Percentiles rank a stretch among this genome's conserved stretches.
Evolutionary conservation across 2,888 invertebrate species (phyloP).

Genomic region (Diogma glabrata): DNA sequence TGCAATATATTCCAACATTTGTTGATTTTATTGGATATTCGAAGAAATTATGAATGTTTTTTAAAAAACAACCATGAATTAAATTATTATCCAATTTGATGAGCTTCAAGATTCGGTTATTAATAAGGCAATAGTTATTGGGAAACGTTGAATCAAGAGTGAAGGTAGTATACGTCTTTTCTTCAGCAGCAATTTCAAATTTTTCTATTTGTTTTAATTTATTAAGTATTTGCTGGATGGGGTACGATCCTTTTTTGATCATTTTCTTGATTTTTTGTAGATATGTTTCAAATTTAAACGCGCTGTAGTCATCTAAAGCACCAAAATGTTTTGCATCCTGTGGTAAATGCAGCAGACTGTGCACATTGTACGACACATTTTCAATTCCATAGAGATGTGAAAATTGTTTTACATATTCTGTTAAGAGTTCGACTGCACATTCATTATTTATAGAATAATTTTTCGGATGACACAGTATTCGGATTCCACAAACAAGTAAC

Average conservation of each 20-base stretch:
- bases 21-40: background rate
- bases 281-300: conserved; percentile 15
- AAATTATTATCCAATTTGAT: too few relatives aligned
- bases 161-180: background rate
- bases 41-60: background rate
- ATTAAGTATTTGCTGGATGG: background rate
- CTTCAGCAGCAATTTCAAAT: background rate
- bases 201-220: background rate
- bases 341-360: conserved; percentile 14
- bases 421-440: conserved; percentile 3
- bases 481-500: conserved; percentile 15
- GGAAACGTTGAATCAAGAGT: background rate
- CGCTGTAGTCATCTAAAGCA: conserved; percentile 12
- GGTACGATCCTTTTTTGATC: conserved; percentile 10
- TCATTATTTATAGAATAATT: conserved; percentile 9
- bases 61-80: too few relatives aligned
- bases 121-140: background rate
- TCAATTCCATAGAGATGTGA: conserved; percentile 15
- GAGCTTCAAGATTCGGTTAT: background rate
- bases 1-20: background rate
- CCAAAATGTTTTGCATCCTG: conserved; percentile 12
- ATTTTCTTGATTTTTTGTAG: conserved; percentile 12
- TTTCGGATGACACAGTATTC: conserved; percentile 11
- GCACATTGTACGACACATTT: conserved; percentile 14
- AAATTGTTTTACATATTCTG: conserved; percentile 7